Percentiles rank a stretch among this genome's conserved stretches.
Evolutionary conservation across 2,797 vertebrate species (phyloP).

Genomic region (Sorex maritimensis): DNA sequence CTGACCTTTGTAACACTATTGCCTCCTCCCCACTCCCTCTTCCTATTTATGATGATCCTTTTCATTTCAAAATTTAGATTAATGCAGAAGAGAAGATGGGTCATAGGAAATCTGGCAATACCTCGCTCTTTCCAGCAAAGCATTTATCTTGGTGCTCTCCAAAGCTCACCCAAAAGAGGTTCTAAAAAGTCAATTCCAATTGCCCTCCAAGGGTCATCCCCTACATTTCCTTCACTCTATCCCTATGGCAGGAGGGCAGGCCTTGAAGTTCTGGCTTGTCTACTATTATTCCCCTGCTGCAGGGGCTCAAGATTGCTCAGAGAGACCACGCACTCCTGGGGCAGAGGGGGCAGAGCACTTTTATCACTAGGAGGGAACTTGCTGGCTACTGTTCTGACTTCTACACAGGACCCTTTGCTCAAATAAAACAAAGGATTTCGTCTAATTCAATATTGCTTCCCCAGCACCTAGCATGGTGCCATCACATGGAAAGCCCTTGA

Average conservation of each 20-base stretch:
- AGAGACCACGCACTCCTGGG: neutral
- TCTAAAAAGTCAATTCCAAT: constrained; percentile 25
- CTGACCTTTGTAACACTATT: neutral
- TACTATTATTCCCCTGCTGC: neutral
- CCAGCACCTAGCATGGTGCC: neutral
- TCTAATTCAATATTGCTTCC: constrained; percentile 10
- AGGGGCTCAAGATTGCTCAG: neutral
- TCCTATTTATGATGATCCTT: neutral
- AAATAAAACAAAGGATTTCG: constrained; percentile 32
- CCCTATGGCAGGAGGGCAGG: neutral
- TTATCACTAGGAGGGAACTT: neutral
- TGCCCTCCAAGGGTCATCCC: neutral
- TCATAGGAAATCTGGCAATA: neutral
- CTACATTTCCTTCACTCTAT: neutral
- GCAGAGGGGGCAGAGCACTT: neutral
- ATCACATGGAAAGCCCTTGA: neutral
- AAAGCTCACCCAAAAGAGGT: constrained; percentile 9
- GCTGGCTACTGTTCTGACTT: constrained; percentile 30
- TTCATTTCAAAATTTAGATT: constrained; percentile 41
- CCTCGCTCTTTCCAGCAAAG: constrained; percentile 34
- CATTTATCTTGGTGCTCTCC: neutral
- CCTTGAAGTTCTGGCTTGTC: neutral
- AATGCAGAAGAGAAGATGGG: neutral
- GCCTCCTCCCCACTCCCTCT: too few relatives aligned
- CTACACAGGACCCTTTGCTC: neutral